These are phyloP conservation scores for Myathropa florea DNA, from an alignment of 2,888 invertebrate genomes.

Conservation along the genomic window DNA sequence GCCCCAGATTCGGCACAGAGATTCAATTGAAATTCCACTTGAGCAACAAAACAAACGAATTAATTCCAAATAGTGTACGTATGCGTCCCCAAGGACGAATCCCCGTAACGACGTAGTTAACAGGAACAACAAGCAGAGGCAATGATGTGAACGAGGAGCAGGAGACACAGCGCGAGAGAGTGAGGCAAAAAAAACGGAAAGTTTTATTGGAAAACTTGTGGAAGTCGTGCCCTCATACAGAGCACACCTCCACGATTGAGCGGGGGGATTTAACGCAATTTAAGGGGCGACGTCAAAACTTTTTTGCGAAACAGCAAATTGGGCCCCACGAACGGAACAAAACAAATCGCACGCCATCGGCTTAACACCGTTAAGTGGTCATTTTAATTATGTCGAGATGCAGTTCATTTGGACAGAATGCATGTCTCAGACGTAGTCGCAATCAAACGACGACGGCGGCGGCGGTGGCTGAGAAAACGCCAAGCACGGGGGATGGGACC, in stretches of 20 bases:
- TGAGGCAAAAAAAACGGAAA: conserved; percentile 18
- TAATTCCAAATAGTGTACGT: conserved; percentile 63
- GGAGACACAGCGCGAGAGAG: not conserved
- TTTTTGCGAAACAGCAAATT: no score
- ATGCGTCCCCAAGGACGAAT: conserved; percentile 58
- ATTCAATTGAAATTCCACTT: conserved; percentile 62
- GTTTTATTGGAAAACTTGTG: conserved; percentile 56
- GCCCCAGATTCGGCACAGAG: not conserved
- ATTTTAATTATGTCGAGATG: conserved; percentile 43
- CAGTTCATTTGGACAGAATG: not conserved
- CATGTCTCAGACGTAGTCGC: no score
- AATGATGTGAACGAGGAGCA: not conserved
- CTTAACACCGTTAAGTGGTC: conserved; percentile 36
- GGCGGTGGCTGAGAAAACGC: no score
- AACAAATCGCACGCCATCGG: conserved; percentile 1
- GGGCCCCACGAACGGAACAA: not conserved
- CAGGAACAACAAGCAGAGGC: not conserved
- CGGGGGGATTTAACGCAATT: no score
- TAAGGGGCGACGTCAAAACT: no score
- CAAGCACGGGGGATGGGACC: not conserved
- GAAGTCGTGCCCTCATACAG: not conserved
- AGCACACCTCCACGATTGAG: not conserved
- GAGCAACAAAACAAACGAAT: conserved; percentile 55
- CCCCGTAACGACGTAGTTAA: conserved; percentile 42
- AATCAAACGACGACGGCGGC: not conserved